Conservation (phyloP, 2,797 vertebrate species). For the Xenopus petersii region DNA sequence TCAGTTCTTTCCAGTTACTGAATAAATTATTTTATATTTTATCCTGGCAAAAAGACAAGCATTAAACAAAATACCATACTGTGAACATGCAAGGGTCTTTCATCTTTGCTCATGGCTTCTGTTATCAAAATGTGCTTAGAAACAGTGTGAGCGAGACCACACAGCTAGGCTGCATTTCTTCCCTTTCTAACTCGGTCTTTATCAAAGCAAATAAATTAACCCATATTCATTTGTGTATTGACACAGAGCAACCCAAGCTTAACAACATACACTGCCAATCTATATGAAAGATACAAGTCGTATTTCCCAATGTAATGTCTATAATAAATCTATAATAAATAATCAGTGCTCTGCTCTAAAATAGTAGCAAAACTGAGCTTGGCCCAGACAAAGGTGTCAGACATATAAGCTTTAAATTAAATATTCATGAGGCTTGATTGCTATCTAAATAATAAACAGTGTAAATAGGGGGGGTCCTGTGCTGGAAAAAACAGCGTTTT, state of each 20-base stretch:
- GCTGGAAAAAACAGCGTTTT: no score
- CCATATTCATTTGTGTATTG: constrained; percentile 11
- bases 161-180: constrained; percentile 26
- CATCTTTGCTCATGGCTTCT: constrained; percentile 41
- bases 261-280: no score
- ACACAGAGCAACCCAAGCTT: neutral
- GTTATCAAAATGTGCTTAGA: constrained; percentile 44
- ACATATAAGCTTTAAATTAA: no score
- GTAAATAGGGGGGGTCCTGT: no score
- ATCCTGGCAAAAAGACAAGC: constrained; percentile 35
- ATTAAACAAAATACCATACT: constrained; percentile 45
- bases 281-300: no score
- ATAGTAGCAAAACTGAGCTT: no score
- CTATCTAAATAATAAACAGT: no score
- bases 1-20: neutral
- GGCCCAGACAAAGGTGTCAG: no score
- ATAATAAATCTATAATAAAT: no score
- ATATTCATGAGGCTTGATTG: no score
- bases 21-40: neutral
- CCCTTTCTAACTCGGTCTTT: constrained; percentile 7
- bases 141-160: constrained; percentile 45
- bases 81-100: constrained; percentile 41
- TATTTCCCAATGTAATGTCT: no score
- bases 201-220: constrained; percentile 33
- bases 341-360: no score